Conservation (phyloP, 2,888 invertebrate species). For the Trichacis sp. region DNA sequence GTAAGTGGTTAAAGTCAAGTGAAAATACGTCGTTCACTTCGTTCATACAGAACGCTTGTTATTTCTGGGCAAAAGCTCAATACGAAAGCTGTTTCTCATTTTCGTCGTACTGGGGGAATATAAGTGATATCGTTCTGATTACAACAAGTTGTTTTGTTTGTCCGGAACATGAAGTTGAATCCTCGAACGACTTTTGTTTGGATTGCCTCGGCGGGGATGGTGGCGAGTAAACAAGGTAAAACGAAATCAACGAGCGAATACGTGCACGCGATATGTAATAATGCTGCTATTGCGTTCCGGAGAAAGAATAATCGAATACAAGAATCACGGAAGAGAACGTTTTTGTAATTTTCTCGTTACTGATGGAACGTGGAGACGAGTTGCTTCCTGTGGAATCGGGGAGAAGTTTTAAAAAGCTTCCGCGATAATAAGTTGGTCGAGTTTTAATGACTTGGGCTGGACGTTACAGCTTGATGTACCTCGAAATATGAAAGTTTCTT, state of each 20-base stretch:
- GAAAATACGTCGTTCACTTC: constrained; percentile 6
- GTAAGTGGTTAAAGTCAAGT: constrained; percentile 15
- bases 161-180: neutral
- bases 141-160: neutral
- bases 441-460: constrained; percentile 40
- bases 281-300: constrained; percentile 8
- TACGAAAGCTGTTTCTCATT: neutral
- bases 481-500: constrained; percentile 9
- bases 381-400: constrained; percentile 10
- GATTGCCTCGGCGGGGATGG: constrained; percentile 12
- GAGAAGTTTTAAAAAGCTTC: constrained; percentile 19
- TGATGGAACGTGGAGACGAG: neutral
- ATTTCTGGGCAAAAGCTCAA: neutral
- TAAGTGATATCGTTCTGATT: constrained; percentile 5
- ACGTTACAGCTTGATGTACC: constrained; percentile 21
- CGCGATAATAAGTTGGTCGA: constrained; percentile 19
- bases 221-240: constrained; percentile 12
- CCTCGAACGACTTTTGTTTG: constrained; percentile 10
- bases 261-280: constrained; percentile 13
- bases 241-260: constrained; percentile 11
- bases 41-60: constrained; percentile 11
- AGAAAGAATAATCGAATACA: constrained; percentile 4
- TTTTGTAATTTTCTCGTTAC: neutral
- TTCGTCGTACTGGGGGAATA: neutral
- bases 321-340: neutral